phyloP scores from a whole-genome alignment of 2,888 invertebrate species.

The Brachynemurus nebulosus region DNA sequence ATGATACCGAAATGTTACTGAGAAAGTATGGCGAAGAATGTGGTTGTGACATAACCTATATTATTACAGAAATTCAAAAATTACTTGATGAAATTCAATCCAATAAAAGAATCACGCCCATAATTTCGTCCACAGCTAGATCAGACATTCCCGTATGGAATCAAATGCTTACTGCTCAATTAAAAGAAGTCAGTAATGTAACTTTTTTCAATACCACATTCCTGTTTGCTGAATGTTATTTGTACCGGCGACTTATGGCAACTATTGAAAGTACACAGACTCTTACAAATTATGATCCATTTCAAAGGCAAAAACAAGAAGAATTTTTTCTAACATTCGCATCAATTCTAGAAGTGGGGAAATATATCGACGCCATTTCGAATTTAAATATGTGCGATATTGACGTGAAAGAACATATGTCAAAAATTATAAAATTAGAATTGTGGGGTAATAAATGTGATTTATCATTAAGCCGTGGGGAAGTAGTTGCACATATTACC shows the following conservation, averaged over 20 bases:
- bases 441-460: slow-evolving; percentile 96
- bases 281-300: slow-evolving; percentile 60
- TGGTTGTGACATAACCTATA: slow-evolving; percentile 52
- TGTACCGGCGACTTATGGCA: slow-evolving; percentile 61
- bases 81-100: slow-evolving; percentile 84
- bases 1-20: slow-evolving; percentile 48
- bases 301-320: slow-evolving; percentile 55
- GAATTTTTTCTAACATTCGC: slow-evolving; percentile 41
- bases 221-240: slow-evolving; percentile 86
- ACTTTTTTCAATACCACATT: slow-evolving; percentile 66
- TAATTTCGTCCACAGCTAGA: slow-evolving; percentile 37
- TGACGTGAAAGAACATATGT: slow-evolving; percentile 38
- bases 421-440: slow-evolving; percentile 48
- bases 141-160: slow-evolving; percentile 58
- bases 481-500: slow-evolving; percentile 38
- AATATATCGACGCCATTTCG: no score
- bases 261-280: slow-evolving; percentile 51
- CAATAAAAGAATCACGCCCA: slow-evolving; percentile 58
- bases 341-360: slow-evolving; percentile 38
- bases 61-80: slow-evolving; percentile 64
- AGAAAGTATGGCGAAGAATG: slow-evolving; percentile 43
- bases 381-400: no score
- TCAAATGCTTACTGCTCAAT: slow-evolving; percentile 37
- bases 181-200: no score
- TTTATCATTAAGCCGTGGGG: slow-evolving; percentile 69